Conservation (phyloP, 1,140 invertebrate genomes). For the Zaprionus inermis region DNA sequence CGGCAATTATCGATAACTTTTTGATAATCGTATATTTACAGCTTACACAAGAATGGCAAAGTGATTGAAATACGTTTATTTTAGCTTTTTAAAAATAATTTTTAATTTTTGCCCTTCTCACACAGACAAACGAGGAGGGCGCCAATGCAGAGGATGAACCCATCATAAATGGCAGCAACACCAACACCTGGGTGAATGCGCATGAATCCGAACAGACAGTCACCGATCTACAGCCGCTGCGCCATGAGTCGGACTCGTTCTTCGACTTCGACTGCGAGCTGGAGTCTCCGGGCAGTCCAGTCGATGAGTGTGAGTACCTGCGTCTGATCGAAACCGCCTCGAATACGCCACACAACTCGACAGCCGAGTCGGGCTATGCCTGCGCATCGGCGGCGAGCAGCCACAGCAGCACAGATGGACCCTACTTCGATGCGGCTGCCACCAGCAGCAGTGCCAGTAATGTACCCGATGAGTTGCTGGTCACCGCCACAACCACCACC, state of each 20-base stretch:
- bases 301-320: conserved; percentile 86
- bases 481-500: conserved; percentile 30
- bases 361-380: conserved; percentile 85
- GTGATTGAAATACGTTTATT: no score
- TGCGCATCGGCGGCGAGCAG: conserved; percentile 83
- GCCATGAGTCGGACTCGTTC: conserved; percentile 86
- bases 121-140: conserved; percentile 70
- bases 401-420: conserved; percentile 84
- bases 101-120: neutral
- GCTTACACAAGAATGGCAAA: no score
- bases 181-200: conserved; percentile 75
- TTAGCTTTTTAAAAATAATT: no score
- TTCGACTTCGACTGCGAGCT: conserved; percentile 87
- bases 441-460: conserved; percentile 24
- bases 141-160: conserved; percentile 74
- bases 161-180: conserved; percentile 73
- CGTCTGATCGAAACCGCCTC: conserved; percentile 84
- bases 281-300: conserved; percentile 88
- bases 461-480: conserved; percentile 36
- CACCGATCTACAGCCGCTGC: conserved; percentile 83
- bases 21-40: no score
- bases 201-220: conserved; percentile 75
- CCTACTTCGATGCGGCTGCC: conserved; percentile 85
- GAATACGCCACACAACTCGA: conserved; percentile 84
- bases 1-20: no score